Base-by-base conservation (phyloP, 2,888 invertebrate species). In the Tiphia femorata region DNA sequence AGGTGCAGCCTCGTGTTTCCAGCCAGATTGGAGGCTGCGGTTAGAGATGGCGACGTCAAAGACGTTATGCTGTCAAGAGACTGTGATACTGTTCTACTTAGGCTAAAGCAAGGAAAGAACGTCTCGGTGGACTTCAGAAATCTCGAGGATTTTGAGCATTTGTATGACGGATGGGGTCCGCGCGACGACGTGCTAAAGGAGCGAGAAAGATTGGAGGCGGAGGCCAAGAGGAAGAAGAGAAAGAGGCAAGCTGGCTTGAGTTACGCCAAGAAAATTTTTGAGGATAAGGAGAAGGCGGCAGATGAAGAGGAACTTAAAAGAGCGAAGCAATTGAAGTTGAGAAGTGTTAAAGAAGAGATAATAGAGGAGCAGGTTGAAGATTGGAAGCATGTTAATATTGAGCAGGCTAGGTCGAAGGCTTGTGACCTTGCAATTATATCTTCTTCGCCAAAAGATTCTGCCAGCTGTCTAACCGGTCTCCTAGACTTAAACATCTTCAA, bases 31-130 rank as follows among this genome's bases (percentile, higher is more conserved):
- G 93, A 93, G 80, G 88, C 90, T 8, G 92, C 93, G 2, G 90
- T 93, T 43, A 86, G 92, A 17, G 91, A 92, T 70, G 92, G 93
- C 49, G 92, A 92, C 69, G 90, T 93, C 25, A 87, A 89, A 54
- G 92, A 92, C 75, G 90, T 93, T 1, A 88, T 93, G 88, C 84
- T 93, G 14, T 92, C 92, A 2, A 90, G 92, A 73, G 90, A 91
- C 77, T 89, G 90, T 48, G 92, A 92, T 77, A 91, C 90, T 58
- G 89, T 92, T 62, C 83, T 92, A 16, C 87, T 93, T 12, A 89
- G 91, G 83, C 85, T 91, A 69, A 91, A 89, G 78, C 89, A 91
- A 72, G 92, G 91, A 14, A 89, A 90, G 57, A 91, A 90, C 83
- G 88, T 93, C n/a, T 90, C 92, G 0, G 86, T 93, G 76, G 91